Base-by-base conservation (phyloP, 2,113 vertebrate species). In the Rhabdornis inornatus region DNA sequence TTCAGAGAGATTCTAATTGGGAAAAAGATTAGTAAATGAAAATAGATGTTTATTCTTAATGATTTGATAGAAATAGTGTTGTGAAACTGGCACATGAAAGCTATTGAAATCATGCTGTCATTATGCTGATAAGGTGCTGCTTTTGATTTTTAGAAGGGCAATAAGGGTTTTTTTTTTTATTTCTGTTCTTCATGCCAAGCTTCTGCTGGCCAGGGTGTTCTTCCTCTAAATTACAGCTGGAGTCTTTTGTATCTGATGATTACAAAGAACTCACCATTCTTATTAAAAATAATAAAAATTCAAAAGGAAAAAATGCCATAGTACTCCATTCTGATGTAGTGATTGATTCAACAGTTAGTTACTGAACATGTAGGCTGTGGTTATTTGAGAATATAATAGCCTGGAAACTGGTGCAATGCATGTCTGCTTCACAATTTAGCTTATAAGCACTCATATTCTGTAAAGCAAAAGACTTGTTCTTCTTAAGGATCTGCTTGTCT, bases 91-190 rank as follows among this genome's bases (percentile, higher is more conserved):
- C 50, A 79, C 76, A 90, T 91, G 76, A 96, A 96, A 94, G 59
- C 57, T 56, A 31, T 66, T 82, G 92, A 89, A 92, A 86, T 94
- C 82, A 65, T 79, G 39, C 64, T 93, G 47, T 84, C 76, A 56
- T 95, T 95, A 83, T 66, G 89, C 91, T 89, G 91, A 97, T 96
- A 96, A 96, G 70, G 90, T 96, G 70, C 60, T 87, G 68, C 64
- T 90, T 96, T 78, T 90, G 76, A 92, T 94, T 90, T 93, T 87
- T 81, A 45, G 84, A 93, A 89, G 52, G 65, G 40, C 72, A 92
- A 2, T 87, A 71, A 71, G 47, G 52, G 15, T 6, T 56, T 40
- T 25, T 50, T 57, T 84, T 87, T 83, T 65, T 44, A 77, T 74
- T 90, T 91, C 57, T 92, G 16, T 91, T 93, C 57, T 40, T 72